A percentile compares a stretch with the other conserved stretches of the same genome.
phyloP scores from a whole-genome alignment of 1,140 invertebrate species.

The Sminthurides bifidus region DNA sequence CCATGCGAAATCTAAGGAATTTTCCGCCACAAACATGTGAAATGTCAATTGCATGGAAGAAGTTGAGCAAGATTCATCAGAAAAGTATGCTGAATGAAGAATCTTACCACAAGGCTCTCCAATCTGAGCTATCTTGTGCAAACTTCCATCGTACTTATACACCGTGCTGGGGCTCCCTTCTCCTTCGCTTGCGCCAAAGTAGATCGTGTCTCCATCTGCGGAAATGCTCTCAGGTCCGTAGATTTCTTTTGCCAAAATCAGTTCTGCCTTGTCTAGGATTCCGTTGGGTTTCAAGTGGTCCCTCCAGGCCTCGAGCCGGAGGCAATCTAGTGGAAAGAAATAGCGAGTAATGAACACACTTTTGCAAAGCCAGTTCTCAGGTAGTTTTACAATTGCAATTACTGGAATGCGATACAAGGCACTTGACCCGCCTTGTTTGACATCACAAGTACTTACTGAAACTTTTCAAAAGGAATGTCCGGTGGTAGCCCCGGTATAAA shows the following conservation, averaged over 20 bases:
- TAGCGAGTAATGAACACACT: no score
- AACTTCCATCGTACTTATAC: neutral
- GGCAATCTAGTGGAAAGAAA: slow-evolving; percentile 37
- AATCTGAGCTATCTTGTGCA: slow-evolving; percentile 27
- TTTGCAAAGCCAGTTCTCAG: slow-evolving; percentile 33
- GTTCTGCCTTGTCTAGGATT: slow-evolving; percentile 32
- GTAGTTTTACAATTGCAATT: slow-evolving; percentile 12
- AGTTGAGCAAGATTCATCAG: neutral
- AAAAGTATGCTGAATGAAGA: neutral
- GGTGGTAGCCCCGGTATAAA: no score
- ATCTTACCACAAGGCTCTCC: slow-evolving; percentile 38
- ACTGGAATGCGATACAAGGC: no score
- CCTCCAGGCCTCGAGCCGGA: slow-evolving; percentile 42
- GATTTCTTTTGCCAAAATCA: slow-evolving; percentile 34
- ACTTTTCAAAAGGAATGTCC: no score
- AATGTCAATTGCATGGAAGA: neutral
- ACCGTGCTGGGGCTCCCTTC: slow-evolving; percentile 20
- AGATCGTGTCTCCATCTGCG: slow-evolving; percentile 11
- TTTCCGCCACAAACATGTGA: no score
- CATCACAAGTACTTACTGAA: no score
- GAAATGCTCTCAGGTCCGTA: slow-evolving; percentile 33
- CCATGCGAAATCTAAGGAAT: slow-evolving; percentile 27
- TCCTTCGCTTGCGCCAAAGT: slow-evolving; percentile 32
- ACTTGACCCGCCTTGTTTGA: no score
- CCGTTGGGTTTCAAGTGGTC: slow-evolving; percentile 35